Conservation (phyloP, 2,113 vertebrate genomes). For the Hippopotamus amphibius region DNA sequence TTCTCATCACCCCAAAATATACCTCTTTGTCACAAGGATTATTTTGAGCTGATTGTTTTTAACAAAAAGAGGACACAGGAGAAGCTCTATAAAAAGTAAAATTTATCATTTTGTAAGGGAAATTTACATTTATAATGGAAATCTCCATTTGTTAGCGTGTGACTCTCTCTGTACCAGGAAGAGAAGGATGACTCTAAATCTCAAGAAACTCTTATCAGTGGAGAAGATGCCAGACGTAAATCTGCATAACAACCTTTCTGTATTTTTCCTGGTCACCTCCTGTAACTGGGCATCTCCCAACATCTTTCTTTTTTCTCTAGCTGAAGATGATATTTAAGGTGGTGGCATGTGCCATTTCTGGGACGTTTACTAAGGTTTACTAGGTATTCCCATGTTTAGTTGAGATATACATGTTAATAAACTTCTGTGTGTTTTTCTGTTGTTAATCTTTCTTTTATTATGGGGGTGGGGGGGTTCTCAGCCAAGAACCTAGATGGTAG, state of each 20-base stretch:
- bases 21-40: not conserved
- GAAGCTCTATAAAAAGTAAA: not conserved
- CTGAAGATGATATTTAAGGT: not conserved
- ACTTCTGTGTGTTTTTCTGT: not conserved
- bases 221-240: not conserved
- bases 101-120: not conserved
- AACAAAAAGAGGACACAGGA: not conserved
- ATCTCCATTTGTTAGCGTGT: not conserved
- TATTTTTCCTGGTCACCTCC: not conserved
- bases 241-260: not conserved
- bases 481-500: not conserved
- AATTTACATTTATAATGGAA: not conserved
- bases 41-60: not conserved
- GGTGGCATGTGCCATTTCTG: not conserved
- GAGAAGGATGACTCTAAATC: not conserved
- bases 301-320: not conserved
- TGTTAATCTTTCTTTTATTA: not conserved
- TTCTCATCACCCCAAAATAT: not conserved
- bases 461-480: not conserved
- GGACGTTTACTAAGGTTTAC: not conserved
- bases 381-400: not conserved
- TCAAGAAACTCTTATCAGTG: not conserved
- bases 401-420: not conserved
- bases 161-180: not conserved
- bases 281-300: not conserved